Evolutionary conservation across 2,797 vertebrate genomes (phyloP), one percentile per base, ranked within the genome.

Genomic region (Enteromius afrohamiltoni): DNA sequence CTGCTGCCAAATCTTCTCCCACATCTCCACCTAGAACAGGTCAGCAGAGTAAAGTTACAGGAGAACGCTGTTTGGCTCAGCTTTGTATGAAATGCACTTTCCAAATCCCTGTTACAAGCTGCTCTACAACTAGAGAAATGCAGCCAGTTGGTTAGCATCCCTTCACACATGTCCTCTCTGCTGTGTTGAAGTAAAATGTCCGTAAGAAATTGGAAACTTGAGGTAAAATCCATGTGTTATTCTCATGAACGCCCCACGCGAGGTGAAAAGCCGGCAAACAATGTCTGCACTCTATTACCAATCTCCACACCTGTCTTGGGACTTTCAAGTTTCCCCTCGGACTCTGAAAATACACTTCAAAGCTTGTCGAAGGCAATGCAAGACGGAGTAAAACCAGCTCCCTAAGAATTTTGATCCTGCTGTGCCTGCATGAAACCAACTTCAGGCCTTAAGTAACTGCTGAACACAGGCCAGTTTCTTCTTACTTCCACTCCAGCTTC

Each of bases 1-100:
- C 6, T 93, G 93, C 69, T 26, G 86, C 82, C 91, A 92, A 73
- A 95, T 90, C 17, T 92, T 89, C 85, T 87, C 78, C 84, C 94
- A 88, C 77, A 88, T 85, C 76, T 88, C 74, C 77, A 94, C 89
- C 95, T 95, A 76, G 17, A 79, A 37, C 55, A 42, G 47, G 37
- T 23, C 42, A 76, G 71, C 34, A 83, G 34, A 78, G 23, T 5
- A 68, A 77, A 65, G 37, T 85, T 80, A 65, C 69, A 85, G 23
- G 4, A 73, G 62, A 29, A 26, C 42, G 60, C 34, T 42, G 40
- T 76, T n/a, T 55, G 49, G 49, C 37, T 45, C 74, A 68, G 73
- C 40, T 64, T 81, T 51, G 29, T 49, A 49, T 55, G 23, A 62
- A 74, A 73, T 55, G 47, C 71, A 34, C 81, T 70, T 65, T 77